These are phyloP conservation scores for Tachysurus fulvidraco DNA, from an alignment of 2,113 vertebrate species.

Conservation along the genomic window DNA sequence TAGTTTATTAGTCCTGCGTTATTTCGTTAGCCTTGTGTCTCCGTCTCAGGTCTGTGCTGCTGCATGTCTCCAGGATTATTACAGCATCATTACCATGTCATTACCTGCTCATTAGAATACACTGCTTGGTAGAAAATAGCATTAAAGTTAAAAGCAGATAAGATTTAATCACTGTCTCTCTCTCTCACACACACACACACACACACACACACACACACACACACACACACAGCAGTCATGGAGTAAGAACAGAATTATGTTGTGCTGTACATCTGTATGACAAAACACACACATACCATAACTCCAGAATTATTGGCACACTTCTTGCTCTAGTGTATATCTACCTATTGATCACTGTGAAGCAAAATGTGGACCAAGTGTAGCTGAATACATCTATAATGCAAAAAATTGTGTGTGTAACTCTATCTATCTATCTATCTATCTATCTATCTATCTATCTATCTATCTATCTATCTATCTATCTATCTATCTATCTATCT, in stretches of 20 bases:
- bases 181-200: not conserved
- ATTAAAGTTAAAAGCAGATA: not conserved
- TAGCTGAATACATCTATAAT: not conserved
- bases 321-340: not conserved
- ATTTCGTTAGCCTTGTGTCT: not conserved
- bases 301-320: not conserved
- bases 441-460: not conserved
- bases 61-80: constrained; percentile 15
- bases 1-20: not conserved
- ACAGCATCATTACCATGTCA: constrained; percentile 13
- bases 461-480: not conserved
- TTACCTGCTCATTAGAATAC: constrained; percentile 19
- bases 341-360: not conserved
- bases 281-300: not conserved
- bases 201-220: too few species aligned
- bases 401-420: not conserved
- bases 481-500: not conserved
- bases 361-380: not conserved
- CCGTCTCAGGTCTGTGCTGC: not conserved
- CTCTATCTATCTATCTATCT: not conserved
- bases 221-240: not conserved
- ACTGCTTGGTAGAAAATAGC: constrained; percentile 10
- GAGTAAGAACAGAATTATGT: too few species aligned
- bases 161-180: constrained; percentile 15
- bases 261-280: too few species aligned